A percentile compares a stretch with the other conserved stretches of the same genome.
Conservation (phyloP, 2,113 vertebrate genomes). For the Ranitomeya variabilis region DNA sequence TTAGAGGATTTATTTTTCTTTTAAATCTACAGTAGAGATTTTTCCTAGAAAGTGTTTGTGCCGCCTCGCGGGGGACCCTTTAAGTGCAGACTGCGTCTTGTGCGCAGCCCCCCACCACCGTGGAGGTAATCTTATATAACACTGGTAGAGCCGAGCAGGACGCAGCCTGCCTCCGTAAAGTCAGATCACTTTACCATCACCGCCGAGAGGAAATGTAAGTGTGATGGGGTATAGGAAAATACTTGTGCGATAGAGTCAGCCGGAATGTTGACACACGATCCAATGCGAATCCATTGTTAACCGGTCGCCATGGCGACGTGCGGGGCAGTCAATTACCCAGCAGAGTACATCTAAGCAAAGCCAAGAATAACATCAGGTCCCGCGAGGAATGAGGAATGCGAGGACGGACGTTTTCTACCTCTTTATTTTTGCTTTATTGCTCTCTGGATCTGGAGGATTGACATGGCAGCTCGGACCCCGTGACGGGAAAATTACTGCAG, state of each 20-base stretch:
- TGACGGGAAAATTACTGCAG: constrained; percentile 24
- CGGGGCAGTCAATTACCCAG: constrained; percentile 22
- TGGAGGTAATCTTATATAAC: background rate
- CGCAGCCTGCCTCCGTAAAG: background rate
- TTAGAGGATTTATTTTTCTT: too few relatives aligned
- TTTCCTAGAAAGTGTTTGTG: too few relatives aligned
- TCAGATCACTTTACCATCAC: background rate
- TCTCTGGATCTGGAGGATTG: constrained; percentile 16
- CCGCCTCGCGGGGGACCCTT: too few relatives aligned
- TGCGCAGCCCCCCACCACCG: background rate
- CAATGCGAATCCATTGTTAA: constrained; percentile 32
- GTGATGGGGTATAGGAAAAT: constrained; percentile 34
- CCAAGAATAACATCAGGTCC: constrained; percentile 31
- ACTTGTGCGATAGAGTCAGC: constrained; percentile 9
- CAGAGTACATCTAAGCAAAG: background rate
- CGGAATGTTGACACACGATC: constrained; percentile 35
- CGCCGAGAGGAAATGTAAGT: constrained; percentile 33
- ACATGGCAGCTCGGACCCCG: background rate
- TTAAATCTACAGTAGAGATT: too few relatives aligned
- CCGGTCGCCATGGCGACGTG: background rate
- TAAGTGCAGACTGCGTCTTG: background rate
- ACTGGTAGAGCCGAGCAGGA: background rate
- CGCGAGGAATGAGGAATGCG: background rate
- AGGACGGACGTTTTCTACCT: background rate
- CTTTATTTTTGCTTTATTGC: background rate